Evolutionary conservation across 2,797 vertebrate genomes (phyloP), one percentile per base, ranked within the genome.

Genomic region (Parauchenoglanis ngamensis): DNA sequence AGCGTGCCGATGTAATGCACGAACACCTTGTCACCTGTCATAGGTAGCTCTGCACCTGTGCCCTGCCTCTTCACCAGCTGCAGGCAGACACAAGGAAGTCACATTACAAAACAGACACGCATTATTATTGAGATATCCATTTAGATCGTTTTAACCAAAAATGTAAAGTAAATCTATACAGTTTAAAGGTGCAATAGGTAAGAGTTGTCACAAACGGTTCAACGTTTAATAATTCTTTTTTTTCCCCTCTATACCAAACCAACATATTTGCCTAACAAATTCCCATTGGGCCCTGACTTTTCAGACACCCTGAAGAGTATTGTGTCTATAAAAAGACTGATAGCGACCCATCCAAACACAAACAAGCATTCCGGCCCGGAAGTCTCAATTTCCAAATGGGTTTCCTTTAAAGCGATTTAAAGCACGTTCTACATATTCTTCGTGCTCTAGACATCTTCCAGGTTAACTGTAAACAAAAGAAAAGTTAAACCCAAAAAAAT

Each of bases 1-100:
- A 99, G 96, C 84, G 97, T 98, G 28, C 98, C 98, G 2, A 97
- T 98, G 91, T 99, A 99, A 93, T 99, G 98, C 56, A 99, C 98
- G 0, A 93, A 97, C 89, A 99, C 98, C 91, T 97, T 98, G 93
- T 99, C 98, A 1, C 98, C 98, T 0, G 95, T 98, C 98, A 99
- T 98, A 0, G 98, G 98, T 63, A 92, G 92, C 91, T 98, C 97
- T 0, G 94, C 93, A 72, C 97, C 96, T 0, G 93, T 96, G 63
- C 98, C 97, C 93, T 98, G 98, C 87, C 94, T 96, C 94, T 97
- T 99, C 87, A 99, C 94, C 89, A 97, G 91, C 98, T 99, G 93
- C 1, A 91, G 84, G 73, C 79, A 90, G 49, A 89, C n/a, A 83
- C 4, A 88, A 2, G 0, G 17, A 61, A 49, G n/a, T 23, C 4